A percentile compares a stretch with the other conserved stretches of the same genome.
phyloP scores from a whole-genome alignment of 2,888 invertebrate genomes.

The Lithophane ornitopus region DNA sequence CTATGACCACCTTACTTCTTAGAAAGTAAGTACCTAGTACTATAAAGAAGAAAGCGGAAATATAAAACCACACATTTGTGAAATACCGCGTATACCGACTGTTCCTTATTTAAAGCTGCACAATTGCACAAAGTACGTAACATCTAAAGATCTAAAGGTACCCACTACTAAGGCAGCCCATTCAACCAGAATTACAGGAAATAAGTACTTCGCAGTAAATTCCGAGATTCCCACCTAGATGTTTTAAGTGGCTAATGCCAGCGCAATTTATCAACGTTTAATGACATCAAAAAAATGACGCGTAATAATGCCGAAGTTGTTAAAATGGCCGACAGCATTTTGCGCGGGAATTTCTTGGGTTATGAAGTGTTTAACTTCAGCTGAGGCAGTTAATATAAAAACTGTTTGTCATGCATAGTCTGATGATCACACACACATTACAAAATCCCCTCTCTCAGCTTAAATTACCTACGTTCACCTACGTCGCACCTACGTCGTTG shows the following conservation, averaged over 20 bases:
- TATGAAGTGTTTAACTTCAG: slow-evolving; percentile 44
- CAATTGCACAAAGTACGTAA: slow-evolving; percentile 30
- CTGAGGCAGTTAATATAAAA: neutral
- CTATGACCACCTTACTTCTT: neutral
- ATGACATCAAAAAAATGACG: slow-evolving; percentile 38
- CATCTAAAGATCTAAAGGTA: slow-evolving; percentile 39
- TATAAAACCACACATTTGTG: slow-evolving; percentile 28
- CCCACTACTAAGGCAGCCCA: slow-evolving; percentile 31
- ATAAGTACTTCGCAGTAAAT: slow-evolving; percentile 52
- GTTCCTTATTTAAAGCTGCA: slow-evolving; percentile 11
- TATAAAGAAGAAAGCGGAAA: slow-evolving; percentile 17
- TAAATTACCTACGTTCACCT: too few relatives aligned
- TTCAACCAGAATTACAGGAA: slow-evolving; percentile 59
- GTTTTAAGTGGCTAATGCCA: slow-evolving; percentile 53
- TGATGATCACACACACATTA: neutral
- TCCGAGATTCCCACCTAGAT: slow-evolving; percentile 60
- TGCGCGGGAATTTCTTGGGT: slow-evolving; percentile 14
- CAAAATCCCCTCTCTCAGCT: neutral
- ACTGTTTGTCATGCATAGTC: neutral
- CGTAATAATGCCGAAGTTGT: slow-evolving; percentile 31
- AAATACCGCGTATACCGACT: slow-evolving; percentile 22
- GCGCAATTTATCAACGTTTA: slow-evolving; percentile 54
- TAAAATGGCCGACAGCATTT: slow-evolving; percentile 40
- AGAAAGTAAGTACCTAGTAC: neutral
- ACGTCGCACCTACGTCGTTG: neutral